Conservation (phyloP, 1,140 invertebrate species). For the Brachionus rubens region DNA sequence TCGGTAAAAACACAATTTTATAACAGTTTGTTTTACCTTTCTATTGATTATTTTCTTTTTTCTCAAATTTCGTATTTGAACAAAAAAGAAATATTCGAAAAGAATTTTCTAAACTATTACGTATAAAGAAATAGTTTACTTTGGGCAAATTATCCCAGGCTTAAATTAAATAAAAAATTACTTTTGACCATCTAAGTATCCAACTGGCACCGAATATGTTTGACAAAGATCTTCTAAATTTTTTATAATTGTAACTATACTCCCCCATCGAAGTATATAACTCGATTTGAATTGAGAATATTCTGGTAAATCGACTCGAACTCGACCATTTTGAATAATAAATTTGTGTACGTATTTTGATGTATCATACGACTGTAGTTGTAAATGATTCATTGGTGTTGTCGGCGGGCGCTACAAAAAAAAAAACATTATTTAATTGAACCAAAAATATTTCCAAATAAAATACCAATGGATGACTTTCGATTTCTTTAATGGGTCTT, state of each 20-base stretch:
- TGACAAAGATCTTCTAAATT: constrained; percentile 54
- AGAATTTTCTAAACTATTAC: no score
- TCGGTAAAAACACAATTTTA: no score
- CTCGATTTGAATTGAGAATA: constrained; percentile 22
- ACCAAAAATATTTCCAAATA: not conserved
- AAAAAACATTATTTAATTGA: not conserved
- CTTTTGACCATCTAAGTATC: constrained; percentile 59
- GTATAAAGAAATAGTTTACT: no score
- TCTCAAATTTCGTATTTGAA: no score
- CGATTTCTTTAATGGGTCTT: not conserved
- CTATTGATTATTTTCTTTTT: no score
- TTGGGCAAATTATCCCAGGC: no score
- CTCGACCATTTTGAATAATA: constrained; percentile 30
- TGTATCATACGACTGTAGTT: constrained; percentile 1
- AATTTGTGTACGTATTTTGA: not conserved
- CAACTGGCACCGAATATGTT: constrained; percentile 56
- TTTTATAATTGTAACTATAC: constrained; percentile 56
- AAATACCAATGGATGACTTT: not conserved
- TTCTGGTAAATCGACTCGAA: not conserved
- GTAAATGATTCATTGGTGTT: not conserved
- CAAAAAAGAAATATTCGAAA: no score
- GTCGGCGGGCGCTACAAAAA: not conserved
- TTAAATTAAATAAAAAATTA: not conserved
- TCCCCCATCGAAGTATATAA: constrained; percentile 47
- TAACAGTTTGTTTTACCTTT: no score